Evolutionary conservation across 2,888 invertebrate species (phyloP).

Genomic region (Hyposoter didymator): DNA sequence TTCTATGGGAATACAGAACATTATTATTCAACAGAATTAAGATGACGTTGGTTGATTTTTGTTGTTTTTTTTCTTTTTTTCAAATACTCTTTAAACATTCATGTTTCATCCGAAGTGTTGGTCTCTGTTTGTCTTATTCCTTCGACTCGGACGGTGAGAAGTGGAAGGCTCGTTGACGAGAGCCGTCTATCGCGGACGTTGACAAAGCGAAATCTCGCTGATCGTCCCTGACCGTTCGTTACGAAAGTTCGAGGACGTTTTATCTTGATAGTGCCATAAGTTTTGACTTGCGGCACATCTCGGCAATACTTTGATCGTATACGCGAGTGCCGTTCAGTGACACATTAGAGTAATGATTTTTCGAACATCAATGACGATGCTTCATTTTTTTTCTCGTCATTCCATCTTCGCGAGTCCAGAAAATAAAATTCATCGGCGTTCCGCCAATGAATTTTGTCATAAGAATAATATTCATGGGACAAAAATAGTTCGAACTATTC

Average conservation of each 20-base stretch:
- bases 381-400: neutral
- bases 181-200: neutral
- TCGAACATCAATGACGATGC: neutral
- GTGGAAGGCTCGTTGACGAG: neutral
- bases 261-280: conserved; percentile 1
- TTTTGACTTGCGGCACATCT: neutral
- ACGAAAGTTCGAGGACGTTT: conserved; percentile 51
- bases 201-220: conserved; percentile 34
- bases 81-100: neutral
- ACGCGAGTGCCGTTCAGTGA: neutral
- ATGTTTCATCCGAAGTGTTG: neutral
- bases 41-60: too few relatives aligned
- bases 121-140: neutral
- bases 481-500: neutral
- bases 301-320: neutral
- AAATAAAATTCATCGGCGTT: neutral
- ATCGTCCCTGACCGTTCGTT: conserved; percentile 57
- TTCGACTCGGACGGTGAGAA: conserved; percentile 1
- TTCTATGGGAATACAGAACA: neutral
- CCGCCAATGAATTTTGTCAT: neutral
- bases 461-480: neutral
- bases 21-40: neutral
- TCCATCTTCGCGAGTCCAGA: neutral
- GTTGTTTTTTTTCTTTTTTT: neutral
- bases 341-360: neutral